These are phyloP conservation scores for Oncorhynchus gorbuscha DNA, from an alignment of 2,113 vertebrate species.

Conservation along the genomic window DNA sequence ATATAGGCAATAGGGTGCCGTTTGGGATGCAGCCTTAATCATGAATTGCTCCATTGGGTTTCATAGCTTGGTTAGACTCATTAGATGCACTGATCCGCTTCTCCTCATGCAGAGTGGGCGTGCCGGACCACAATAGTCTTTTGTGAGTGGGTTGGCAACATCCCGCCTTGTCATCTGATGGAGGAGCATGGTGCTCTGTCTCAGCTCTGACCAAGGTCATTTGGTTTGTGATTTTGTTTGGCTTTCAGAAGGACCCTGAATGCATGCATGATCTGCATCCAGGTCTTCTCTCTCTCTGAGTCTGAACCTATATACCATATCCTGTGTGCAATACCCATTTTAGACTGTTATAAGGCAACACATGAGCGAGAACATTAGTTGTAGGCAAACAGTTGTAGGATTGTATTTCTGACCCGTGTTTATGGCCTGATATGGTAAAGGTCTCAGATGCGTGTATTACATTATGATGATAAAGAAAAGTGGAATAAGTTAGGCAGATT, in stretches of 20 bases:
- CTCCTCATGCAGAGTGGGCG: conserved; percentile 45
- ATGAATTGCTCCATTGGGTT: conserved; percentile 86
- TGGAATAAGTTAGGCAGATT: not conserved
- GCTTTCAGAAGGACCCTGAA: not conserved
- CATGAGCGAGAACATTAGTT: too few relatives aligned
- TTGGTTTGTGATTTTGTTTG: conserved; percentile 38
- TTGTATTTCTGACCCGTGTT: too few relatives aligned
- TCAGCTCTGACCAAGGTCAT: conserved; percentile 65
- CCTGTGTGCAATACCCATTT: not conserved
- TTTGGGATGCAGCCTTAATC: conserved; percentile 56
- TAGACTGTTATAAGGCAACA: too few relatives aligned
- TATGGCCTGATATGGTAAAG: too few relatives aligned
- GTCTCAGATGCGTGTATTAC: too few relatives aligned
- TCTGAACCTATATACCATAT: too few relatives aligned
- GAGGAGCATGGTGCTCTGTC: conserved; percentile 6
- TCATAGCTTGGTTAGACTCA: conserved; percentile 80
- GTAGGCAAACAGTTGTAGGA: too few relatives aligned
- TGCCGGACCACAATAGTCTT: conserved; percentile 32
- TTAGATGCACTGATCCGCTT: conserved; percentile 64
- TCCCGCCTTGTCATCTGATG: conserved; percentile 34
- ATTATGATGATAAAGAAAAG: not conserved
- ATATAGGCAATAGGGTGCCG: too few relatives aligned
- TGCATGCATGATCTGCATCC: not conserved
- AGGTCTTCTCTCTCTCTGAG: not conserved
- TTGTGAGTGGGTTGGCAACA: conserved; percentile 2